Evolutionary conservation across 2,888 invertebrate genomes (phyloP).

Genomic region (Cylloceria caligata): DNA sequence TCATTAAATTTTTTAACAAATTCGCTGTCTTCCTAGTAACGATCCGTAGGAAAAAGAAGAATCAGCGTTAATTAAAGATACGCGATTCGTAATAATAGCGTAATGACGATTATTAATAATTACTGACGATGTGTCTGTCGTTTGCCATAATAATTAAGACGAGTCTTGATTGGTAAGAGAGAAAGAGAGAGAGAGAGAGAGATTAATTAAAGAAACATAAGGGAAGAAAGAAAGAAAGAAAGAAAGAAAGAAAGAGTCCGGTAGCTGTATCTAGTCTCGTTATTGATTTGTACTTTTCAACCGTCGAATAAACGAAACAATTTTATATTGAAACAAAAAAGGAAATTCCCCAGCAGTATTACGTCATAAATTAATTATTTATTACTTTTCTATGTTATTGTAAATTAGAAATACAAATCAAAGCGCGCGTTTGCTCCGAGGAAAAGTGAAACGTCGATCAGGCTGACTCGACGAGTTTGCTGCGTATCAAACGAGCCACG

Average conservation of each 20-base stretch:
- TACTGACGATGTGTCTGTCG: constrained; percentile 67
- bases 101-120: constrained; percentile 65
- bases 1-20: constrained; percentile 43
- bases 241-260: constrained; percentile 72
- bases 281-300: constrained; percentile 82
- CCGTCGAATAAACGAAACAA: constrained; percentile 77
- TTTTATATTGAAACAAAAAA: constrained; percentile 62
- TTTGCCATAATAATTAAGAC: constrained; percentile 71
- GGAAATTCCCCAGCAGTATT: neutral
- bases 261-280: constrained; percentile 82
- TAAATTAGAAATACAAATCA: constrained; percentile 9
- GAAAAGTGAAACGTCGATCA: constrained; percentile 29
- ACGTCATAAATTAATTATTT: neutral
- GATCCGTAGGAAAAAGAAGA: constrained; percentile 31
- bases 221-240: too few species aligned
- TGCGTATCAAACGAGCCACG: constrained; percentile 27
- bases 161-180: constrained; percentile 73
- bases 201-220: constrained; percentile 48
- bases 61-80: constrained; percentile 42
- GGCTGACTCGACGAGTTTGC: constrained; percentile 19
- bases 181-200: constrained; percentile 67
- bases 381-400: neutral
- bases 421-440: neutral
- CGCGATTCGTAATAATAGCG: constrained; percentile 44
- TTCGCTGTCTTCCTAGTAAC: constrained; percentile 66